Evolutionary conservation across 1,140 invertebrate genomes (phyloP).

Genomic region (Drosophila ironensis): DNA sequence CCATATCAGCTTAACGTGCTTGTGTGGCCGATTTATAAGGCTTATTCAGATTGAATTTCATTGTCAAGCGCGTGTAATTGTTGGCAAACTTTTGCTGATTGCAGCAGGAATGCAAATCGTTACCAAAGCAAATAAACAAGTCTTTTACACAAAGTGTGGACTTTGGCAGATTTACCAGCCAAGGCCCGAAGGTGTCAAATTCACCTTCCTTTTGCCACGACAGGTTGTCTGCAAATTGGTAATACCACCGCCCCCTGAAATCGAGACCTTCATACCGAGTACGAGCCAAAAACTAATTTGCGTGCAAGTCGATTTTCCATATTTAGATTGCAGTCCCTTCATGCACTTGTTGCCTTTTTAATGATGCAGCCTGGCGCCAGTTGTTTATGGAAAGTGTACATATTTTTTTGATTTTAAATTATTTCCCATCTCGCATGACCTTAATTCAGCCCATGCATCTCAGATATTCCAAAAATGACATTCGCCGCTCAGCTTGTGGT

Average conservation of each 20-base stretch:
- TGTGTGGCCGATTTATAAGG: not conserved
- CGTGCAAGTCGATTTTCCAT: conserved; percentile 15
- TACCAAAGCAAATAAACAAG: conserved; percentile 53
- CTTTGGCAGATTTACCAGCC: not conserved
- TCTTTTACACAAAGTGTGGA: conserved; percentile 37
- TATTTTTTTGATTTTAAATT: conserved; percentile 51
- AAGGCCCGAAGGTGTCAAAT: conserved; percentile 26
- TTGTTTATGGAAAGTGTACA: conserved; percentile 55
- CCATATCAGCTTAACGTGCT: not conserved
- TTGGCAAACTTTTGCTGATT: conserved; percentile 42
- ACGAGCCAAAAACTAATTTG: no score
- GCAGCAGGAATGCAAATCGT: conserved; percentile 18
- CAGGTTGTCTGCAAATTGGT: conserved; percentile 50
- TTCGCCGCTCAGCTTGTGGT: conserved; percentile 55
- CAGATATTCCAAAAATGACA: conserved; percentile 39
- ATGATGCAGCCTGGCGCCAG: conserved; percentile 43
- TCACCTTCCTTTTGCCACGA: conserved; percentile 57
- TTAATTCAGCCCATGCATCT: conserved; percentile 53
- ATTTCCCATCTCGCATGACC: conserved; percentile 44
- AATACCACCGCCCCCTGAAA: not conserved
- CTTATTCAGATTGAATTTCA: conserved; percentile 45
- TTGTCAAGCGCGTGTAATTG: conserved; percentile 51
- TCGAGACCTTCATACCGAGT: no score
- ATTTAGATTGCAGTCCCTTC: conserved; percentile 10
- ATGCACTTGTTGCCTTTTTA: conserved; percentile 43